Evolutionary conservation across 2,888 invertebrate genomes (phyloP), one percentile per base, ranked within the genome.

Genomic region (Helleia helle): DNA sequence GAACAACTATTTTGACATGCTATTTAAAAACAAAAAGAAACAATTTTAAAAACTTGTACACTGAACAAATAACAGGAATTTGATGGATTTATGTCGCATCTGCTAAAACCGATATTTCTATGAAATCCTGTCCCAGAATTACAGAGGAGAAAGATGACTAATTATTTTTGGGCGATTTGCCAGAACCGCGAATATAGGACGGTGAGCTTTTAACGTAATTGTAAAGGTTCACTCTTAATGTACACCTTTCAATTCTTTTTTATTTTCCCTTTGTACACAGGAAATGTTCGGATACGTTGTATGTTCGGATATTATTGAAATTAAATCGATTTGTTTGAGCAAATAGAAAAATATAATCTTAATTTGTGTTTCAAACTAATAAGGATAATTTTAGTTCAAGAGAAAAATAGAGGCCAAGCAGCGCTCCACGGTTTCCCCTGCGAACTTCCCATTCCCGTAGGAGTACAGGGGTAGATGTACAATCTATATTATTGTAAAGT

Each of bases 91-190:
- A 29, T 47, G 44, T 42, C 42, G 42, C 44, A 43, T 27, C 42
- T 25, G 12, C 28, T 37, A 30, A 22, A 34, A 12, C 17, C 31
- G 37, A 31, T 31, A 38, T 15, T 72, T 71, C 67, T 56, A 15
- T 60, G 68, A 69, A 70, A 46, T 59, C 56, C 54, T 63, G 63
- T 64, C 59, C 62, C 67, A 69, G 64, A 58, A 60, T 55, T 54
- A 59, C 49, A 46, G 58, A 59, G 61, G 59, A 61, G 52, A 54
- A 62, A 57, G 71, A 68, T 76, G 76, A 77, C 75, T 77, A 79
- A 80, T 75, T 74, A 79, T 72, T 72, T 76, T 71, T 63, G 65
- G 80, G 80, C 76, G 64, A 27, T 47, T 43, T 66, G 77, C 80
- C 80, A 79, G 31, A 41, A 43, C 42, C 41, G 42, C 39, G 47